These are phyloP conservation scores for Yasuhikotakia modesta DNA, from an alignment of 2,797 vertebrate genomes.

Conservation along the genomic window DNA sequence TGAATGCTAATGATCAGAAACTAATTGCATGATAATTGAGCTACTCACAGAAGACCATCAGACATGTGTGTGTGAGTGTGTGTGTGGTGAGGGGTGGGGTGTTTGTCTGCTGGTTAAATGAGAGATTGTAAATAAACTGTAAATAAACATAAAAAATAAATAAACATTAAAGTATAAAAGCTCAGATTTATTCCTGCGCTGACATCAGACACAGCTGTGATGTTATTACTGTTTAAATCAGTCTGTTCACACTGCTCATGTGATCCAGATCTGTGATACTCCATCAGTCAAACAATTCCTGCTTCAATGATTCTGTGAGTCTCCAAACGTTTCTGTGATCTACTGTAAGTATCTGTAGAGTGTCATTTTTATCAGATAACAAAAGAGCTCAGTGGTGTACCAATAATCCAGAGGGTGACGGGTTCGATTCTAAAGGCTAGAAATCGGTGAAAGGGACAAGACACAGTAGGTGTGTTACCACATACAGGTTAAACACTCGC, in stretches of 20 bases:
- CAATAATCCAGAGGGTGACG: constrained; percentile 36
- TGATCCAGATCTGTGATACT: constrained; percentile 23
- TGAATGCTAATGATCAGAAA: constrained; percentile 50
- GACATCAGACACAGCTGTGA: not conserved
- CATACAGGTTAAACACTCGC: constrained; percentile 46
- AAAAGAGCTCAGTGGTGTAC: constrained; percentile 18
- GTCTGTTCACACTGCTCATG: constrained; percentile 8
- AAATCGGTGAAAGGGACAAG: constrained; percentile 52
- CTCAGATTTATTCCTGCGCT: not conserved
- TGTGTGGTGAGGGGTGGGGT: too few species aligned
- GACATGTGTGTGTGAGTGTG: too few species aligned
- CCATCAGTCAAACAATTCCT: not conserved
- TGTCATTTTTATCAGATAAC: too few species aligned
- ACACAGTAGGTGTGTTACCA: constrained; percentile 47
- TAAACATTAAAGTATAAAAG: not conserved
- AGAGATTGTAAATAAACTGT: not conserved
- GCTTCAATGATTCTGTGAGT: not conserved
- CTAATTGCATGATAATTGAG: constrained; percentile 53
- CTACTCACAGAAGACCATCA: constrained; percentile 39
- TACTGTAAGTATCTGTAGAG: not conserved
- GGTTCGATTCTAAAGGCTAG: constrained; percentile 55
- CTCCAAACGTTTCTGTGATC: not conserved
- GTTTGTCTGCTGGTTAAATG: constrained; percentile 14
- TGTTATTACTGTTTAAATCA: constrained; percentile 9
- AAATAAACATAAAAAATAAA: too few species aligned